phyloP scores from a whole-genome alignment of 2,797 vertebrate species.

The Chromobotia macracanthus region DNA sequence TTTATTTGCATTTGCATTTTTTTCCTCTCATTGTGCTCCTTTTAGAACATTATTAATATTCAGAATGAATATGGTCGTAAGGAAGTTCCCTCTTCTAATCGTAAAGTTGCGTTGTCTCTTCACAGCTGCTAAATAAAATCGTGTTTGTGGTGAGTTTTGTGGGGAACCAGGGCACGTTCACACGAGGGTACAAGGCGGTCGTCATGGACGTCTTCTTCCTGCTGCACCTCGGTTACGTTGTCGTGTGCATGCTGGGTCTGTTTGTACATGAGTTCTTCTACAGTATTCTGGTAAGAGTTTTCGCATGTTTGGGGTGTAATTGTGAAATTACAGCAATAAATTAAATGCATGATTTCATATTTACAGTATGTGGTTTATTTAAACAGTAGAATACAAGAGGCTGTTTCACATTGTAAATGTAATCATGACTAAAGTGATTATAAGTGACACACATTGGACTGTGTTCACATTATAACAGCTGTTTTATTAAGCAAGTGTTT shows the following conservation, averaged over 20 bases:
- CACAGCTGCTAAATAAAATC: constrained; percentile 94
- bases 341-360: too few species aligned
- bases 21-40: too few species aligned
- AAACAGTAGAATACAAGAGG: too few species aligned
- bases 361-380: neutral
- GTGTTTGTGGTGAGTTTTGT: constrained; percentile 97
- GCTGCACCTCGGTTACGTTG: constrained; percentile 89
- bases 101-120: constrained; percentile 27
- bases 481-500: too few species aligned
- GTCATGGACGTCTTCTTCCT: constrained; percentile 96
- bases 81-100: neutral
- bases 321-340: too few species aligned
- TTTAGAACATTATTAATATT: neutral
- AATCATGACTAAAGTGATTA: too few species aligned
- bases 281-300: constrained; percentile 88
- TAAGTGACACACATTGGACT: neutral
- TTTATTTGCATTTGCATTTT: too few species aligned
- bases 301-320: too few species aligned
- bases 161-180: constrained; percentile 95
- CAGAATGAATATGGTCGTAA: neutral
- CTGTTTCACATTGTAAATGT: too few species aligned
- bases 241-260: constrained; percentile 94
- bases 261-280: constrained; percentile 98
- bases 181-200: constrained; percentile 92
- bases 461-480: too few species aligned